Evolutionary conservation across 2,888 invertebrate species (phyloP), one percentile per base, ranked within the genome.

Genomic region (Ectobius pallidus): DNA sequence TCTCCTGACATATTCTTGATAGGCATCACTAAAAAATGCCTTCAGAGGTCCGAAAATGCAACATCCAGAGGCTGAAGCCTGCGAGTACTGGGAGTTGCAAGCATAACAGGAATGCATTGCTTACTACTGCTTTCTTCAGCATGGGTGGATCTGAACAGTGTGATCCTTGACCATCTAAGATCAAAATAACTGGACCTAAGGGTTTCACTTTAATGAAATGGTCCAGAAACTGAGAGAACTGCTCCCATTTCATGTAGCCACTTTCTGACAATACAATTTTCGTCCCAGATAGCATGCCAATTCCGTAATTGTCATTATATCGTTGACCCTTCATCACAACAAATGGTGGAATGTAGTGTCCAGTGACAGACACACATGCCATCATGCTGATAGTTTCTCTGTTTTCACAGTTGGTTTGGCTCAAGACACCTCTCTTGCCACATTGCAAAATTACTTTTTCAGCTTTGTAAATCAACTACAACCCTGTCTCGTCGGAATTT

Each of bases 191-290:
- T 11, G 46, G 4, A 46, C 46, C 11, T 11, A 4, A 3, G 3
- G 11, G 46, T n/a, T n/a, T 46, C 11, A 3, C 4, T 4, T 3
- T 46, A n/a, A 46, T 46, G 46, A 46, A 46, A n/a, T 46, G 46
- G n/a, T 46, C 46, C 46, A 34, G 11, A n/a, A 46, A 46, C n/a
- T 46, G 46, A n/a, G 46, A 46, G n/a, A n/a, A 46, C 46, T 46
- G n/a, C 18, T 46, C 46, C 46, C 46, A 46, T 46, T 46, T 46
- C 46, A 46, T 46, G 18, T 46, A 46, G 3, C 46, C 46, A n/a
- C 7, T 46, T n/a, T 46, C 46, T 46, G 46, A 46, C 7, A 46
- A n/a, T 7, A 46, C 46, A 46, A 46, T 46, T 46, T 46, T 46
- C n/a, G 46, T n/a, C 3, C 46, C 46, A 46, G 46, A 46, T n/a